phyloP scores from a whole-genome alignment of 1,140 invertebrate species.

The Trichoplusia ni region DNA sequence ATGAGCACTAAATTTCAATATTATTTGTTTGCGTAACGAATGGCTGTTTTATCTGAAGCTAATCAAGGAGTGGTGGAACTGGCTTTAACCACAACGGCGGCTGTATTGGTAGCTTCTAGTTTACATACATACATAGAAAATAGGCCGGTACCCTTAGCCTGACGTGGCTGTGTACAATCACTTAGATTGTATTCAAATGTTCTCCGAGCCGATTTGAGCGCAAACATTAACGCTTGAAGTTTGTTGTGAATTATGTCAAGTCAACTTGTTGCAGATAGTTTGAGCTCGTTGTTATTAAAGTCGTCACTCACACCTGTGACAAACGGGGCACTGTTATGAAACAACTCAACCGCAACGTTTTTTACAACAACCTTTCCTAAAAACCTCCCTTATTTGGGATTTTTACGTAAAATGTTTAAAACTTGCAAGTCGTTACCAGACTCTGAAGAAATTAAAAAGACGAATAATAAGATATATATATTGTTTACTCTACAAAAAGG shows the following conservation, averaged over 20 bases:
- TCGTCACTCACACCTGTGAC: background rate
- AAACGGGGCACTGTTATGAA: constrained; percentile 2
- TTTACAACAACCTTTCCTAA: constrained; percentile 2
- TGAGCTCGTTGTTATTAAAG: constrained; percentile 10
- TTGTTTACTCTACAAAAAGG: too few relatives aligned
- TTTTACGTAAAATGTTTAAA: background rate
- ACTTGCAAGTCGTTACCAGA: background rate
- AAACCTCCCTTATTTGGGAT: background rate
- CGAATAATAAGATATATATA: too few relatives aligned
- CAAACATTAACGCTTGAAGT: background rate
- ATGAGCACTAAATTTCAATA: constrained; percentile 7
- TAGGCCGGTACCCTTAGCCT: background rate
- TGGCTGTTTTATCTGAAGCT: constrained; percentile 6
- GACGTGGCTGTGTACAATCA: background rate
- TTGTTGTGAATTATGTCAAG: background rate
- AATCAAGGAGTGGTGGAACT: constrained; percentile 8
- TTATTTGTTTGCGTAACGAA: constrained; percentile 8
- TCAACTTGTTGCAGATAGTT: background rate
- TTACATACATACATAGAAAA: background rate
- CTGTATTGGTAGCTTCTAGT: too few relatives aligned
- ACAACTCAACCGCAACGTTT: background rate
- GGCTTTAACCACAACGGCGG: background rate
- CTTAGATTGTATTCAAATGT: constrained; percentile 15
- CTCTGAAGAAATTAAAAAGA: too few relatives aligned
- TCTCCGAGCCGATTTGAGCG: background rate